Evolutionary conservation across 2,797 vertebrate species (phyloP), one percentile per base, ranked within the genome.

Genomic region (Vespertilio murinus): DNA sequence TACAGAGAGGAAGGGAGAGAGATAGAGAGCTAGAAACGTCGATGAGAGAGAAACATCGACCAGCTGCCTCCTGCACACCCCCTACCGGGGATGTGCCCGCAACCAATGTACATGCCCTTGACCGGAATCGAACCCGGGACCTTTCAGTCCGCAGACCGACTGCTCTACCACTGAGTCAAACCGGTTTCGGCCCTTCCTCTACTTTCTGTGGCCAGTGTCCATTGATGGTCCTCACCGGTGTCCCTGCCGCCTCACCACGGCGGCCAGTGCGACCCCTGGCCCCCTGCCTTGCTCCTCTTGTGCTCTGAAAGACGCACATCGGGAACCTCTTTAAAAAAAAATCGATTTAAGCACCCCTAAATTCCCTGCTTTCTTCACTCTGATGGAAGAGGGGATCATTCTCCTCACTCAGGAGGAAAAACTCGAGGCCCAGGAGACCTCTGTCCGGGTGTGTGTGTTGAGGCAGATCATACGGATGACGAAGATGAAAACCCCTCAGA

Each of bases 401-500:
- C 35, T 25, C 20, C 49, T 90, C 59, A 23, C 80, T 75, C 22
- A 47, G 71, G 61, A 35, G 59, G 49, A 70, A 45, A 90, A n/a
- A 47, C 40, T 40, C 22, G 8, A 45, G 75, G 20, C 74, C 9
- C 56, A 61, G 33, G 79, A 56, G 83, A n/a, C 54, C 40, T 64
- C 45, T 56, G 56, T 38, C 79, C 25, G 59, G n/a, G 25, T 88
- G 22, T 79, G 75, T 52, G 35, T 84, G 96, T 91, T 82, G 84
- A 94, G 42, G 81, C 77, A 65, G 42, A 86, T 79, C 75, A 64
- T 56, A 88, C 71, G 83, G 91, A 93, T 59, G 83, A 94, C 71
- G 69, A 83, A 90, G 81, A 93, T 75, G 49, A 93, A 94, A 65
- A 54, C 94, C 88, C 85, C 65, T 80, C 30, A 59, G 71, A 94